Percentiles rank a stretch among this genome's conserved stretches.
Conservation (phyloP, 2,113 vertebrate species). For the Cathartes aura region DNA sequence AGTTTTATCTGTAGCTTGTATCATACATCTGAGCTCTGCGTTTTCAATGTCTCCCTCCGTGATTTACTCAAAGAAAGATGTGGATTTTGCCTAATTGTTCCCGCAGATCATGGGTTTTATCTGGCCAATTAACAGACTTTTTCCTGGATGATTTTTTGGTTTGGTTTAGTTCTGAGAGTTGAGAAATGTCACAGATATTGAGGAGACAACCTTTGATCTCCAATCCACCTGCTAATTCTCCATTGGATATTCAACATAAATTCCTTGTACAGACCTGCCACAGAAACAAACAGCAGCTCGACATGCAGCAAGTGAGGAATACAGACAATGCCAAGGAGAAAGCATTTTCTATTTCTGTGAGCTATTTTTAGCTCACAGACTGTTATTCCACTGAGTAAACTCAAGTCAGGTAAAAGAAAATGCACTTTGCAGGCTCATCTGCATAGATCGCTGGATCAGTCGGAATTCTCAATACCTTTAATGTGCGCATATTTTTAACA, state of each 20-base stretch:
- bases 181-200: background rate
- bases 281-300: background rate
- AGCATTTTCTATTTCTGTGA: background rate
- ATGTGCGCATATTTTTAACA: slow-evolving; percentile 1
- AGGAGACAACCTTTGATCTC: background rate
- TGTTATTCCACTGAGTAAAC: slow-evolving; percentile 42
- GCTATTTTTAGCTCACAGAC: slow-evolving; percentile 57
- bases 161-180: background rate
- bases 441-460: background rate
- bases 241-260: background rate
- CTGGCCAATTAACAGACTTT: background rate
- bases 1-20: background rate
- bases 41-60: background rate
- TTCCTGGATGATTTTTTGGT: background rate
- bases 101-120: background rate
- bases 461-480: background rate
- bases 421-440: slow-evolving; percentile 28
- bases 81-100: background rate
- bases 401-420: slow-evolving; percentile 56
- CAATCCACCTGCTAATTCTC: background rate
- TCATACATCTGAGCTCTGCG: background rate
- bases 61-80: background rate
- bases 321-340: background rate
- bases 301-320: background rate
- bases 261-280: background rate